Conservation (phyloP, 92 coral and sea anemone species). For the Epizoanthus ramosus region DNA sequence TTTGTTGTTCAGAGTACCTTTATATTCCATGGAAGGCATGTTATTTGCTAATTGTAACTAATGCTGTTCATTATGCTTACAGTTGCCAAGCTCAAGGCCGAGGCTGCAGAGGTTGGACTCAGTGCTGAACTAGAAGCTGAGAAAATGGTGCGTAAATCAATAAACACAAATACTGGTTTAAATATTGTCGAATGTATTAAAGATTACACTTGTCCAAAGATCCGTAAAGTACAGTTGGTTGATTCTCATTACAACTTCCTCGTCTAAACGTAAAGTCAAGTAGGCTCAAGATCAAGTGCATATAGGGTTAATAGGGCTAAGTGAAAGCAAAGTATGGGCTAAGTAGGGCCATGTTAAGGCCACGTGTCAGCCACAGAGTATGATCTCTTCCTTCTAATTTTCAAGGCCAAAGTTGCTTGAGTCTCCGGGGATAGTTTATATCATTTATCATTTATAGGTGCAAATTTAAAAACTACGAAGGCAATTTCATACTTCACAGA, state of each 20-base stretch:
- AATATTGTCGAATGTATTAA: not conserved
- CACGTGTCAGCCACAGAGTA: too few species aligned
- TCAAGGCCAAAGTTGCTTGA: too few species aligned
- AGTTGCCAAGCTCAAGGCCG: conserved; percentile 91
- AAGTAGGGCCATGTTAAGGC: not conserved
- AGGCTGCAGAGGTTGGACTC: conserved; percentile 77
- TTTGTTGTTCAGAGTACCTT: too few species aligned
- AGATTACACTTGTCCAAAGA: not conserved
- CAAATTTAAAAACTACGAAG: too few species aligned
- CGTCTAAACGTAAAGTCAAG: not conserved
- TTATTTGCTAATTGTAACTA: not conserved
- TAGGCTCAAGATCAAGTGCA: not conserved
- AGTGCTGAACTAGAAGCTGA: conserved; percentile 74
- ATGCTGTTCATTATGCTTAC: conserved; percentile 11
- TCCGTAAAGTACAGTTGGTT: not conserved
- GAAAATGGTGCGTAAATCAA: conserved; percentile 53
- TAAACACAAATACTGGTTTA: not conserved
- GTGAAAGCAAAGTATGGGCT: not conserved
- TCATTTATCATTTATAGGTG: too few species aligned
- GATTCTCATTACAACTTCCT: not conserved
- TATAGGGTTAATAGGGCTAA: not conserved
- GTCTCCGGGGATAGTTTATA: too few species aligned
- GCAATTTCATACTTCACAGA: too few species aligned
- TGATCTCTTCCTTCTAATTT: too few species aligned
- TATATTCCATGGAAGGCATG: too few species aligned